Evolutionary conservation across 2,797 vertebrate genomes (phyloP).

Genomic region (Malurus leucopterus): DNA sequence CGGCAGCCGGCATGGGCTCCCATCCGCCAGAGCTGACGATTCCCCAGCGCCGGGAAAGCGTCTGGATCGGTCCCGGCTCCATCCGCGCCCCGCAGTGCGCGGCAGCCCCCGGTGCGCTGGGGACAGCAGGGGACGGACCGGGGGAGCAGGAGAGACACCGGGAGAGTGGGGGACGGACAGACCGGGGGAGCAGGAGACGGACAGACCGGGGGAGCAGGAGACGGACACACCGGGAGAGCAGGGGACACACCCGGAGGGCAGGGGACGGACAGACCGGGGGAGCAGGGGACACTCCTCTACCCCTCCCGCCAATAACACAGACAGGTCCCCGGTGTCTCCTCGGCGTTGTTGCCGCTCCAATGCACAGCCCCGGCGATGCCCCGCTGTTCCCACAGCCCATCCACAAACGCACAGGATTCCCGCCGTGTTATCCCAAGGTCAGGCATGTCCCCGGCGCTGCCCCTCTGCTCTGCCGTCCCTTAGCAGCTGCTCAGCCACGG

Average conservation of each 20-base stretch:
- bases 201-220: too few relatives aligned
- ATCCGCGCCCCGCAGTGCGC: not conserved
- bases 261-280: not conserved
- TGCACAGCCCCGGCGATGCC: fast-evolving
- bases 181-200: too few relatives aligned
- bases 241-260: too few relatives aligned
- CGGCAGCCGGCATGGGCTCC: not conserved
- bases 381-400: not conserved
- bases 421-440: fast-evolving
- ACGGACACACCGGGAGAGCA: too few relatives aligned
- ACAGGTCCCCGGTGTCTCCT: not conserved
- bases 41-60: not conserved
- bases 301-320: not conserved
- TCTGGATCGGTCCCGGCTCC: not conserved
- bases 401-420: fast-evolving
- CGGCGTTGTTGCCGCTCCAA: fast-evolving
- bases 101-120: not conserved
- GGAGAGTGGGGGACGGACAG: too few relatives aligned
- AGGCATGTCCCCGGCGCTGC: fast-evolving
- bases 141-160: too few relatives aligned
- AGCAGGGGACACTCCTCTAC: not conserved
- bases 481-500: not conserved
- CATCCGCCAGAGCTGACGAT: fast-evolving
- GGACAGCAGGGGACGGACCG: too few relatives aligned
- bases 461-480: not conserved